Evolutionary conservation across 2,888 invertebrate genomes (phyloP).

Genomic region (Hipparchia semele): DNA sequence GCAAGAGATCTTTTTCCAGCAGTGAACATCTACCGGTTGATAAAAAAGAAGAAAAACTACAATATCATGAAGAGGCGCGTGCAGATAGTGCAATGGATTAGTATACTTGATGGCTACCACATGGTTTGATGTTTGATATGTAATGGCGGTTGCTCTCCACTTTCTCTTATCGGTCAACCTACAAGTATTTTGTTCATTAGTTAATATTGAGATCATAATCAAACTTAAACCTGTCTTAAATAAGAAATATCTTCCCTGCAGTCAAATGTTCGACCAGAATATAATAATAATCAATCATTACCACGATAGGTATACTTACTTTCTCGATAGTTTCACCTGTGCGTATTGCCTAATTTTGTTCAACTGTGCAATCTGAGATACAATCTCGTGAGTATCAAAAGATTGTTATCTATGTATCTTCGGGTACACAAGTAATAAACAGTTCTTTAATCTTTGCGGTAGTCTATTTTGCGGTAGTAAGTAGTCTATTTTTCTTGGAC

Average conservation of each 20-base stretch:
- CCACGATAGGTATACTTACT: slow-evolving; percentile 6
- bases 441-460: background rate
- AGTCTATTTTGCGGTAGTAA: too few species aligned
- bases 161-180: background rate
- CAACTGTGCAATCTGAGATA: slow-evolving; percentile 13
- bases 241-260: background rate
- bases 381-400: slow-evolving; percentile 6
- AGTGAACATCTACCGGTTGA: too few species aligned
- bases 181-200: background rate
- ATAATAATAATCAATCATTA: slow-evolving; percentile 16
- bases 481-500: background rate
- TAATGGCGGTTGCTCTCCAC: background rate
- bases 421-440: slow-evolving; percentile 10
- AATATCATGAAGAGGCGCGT: background rate
- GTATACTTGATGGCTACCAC: background rate
- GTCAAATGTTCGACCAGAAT: background rate
- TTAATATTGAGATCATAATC: background rate
- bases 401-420: slow-evolving; percentile 21
- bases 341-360: slow-evolving; percentile 19
- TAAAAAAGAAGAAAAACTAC: background rate
- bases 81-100: background rate
- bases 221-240: background rate
- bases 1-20: too few species aligned
- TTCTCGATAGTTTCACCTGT: slow-evolving; percentile 19
- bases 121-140: background rate